These are phyloP conservation scores for Megaceryle alcyon DNA, from an alignment of 2,797 vertebrate species.

Conservation along the genomic window DNA sequence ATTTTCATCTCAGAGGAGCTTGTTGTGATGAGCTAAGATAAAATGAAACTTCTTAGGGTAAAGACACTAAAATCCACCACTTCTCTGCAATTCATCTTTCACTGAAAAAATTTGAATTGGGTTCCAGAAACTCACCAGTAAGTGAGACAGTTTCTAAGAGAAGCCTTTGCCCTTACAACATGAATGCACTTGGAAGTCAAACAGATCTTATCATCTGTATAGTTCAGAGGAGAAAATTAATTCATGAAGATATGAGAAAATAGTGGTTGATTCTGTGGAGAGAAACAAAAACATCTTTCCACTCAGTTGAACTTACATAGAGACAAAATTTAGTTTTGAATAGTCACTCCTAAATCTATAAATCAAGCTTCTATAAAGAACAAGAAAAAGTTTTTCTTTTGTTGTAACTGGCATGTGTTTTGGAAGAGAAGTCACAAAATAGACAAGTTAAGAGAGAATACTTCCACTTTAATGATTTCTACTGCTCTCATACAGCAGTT, in stretches of 20 bases:
- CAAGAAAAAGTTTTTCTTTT: fast-evolving
- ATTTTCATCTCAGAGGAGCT: not conserved
- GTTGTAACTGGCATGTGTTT: not conserved
- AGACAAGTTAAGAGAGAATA: not conserved
- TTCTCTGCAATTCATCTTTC: not conserved
- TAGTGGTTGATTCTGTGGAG: not conserved
- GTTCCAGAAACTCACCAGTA: not conserved
- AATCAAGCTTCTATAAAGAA: not conserved
- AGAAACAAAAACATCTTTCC: not conserved
- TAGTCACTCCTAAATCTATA: not conserved
- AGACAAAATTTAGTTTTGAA: not conserved
- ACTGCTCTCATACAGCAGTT: not conserved
- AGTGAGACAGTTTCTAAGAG: not conserved
- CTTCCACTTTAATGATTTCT: not conserved
- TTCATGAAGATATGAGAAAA: not conserved
- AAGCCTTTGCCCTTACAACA: not conserved
- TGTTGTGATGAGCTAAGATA: not conserved
- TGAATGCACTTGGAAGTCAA: not conserved
- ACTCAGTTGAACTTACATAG: not conserved
- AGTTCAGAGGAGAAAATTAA: not conserved
- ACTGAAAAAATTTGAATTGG: not conserved
- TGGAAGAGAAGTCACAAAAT: not conserved
- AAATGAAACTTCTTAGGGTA: not conserved
- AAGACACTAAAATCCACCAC: not conserved
- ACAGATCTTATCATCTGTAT: not conserved